Evolutionary conservation across 1,140 invertebrate genomes (phyloP), one percentile per base, ranked within the genome.

Genomic region (Drosophila subobscura): DNA sequence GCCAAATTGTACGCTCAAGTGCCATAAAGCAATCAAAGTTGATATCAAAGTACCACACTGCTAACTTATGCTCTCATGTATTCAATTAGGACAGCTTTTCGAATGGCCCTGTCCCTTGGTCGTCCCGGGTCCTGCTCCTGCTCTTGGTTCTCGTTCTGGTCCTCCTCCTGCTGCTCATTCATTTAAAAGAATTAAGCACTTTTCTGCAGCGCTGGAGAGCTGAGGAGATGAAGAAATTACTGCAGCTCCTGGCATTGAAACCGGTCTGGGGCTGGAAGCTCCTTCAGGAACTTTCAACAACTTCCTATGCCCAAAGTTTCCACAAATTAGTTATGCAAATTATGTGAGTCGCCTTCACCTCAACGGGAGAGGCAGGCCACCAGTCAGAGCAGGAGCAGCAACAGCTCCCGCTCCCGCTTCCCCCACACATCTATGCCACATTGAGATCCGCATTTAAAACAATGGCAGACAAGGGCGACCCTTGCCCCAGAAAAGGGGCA

Each of bases 301-400:
- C 81, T 85, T 85, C 81, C 81, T 85, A 85, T 85, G 81, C 81
- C 83, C 68, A 86, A 85, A 85, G 77, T 85, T 85, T 85, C 74
- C 83, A 81, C 81, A 85, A 85, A 85, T 85, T 85, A 85, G 81
- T 85, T 85, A 85, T 85, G 81, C 81, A 85, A 85, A 85, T 85
- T 85, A 85, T 85, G 81, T 85, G 83, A 85, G 83, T 85, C 83
- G 77, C 83, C 81, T 75, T 65, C 68, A 88, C 80, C 80, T 86
- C 77, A 71, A 68, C 64, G 42, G 59, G 40, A 51, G 20, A 23
- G n/a, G 45, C 57, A 59, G 25, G 52, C n/a, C 58, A 58, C 57
- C 72, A 74, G 55, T 71, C 67, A 61, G 54, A 54, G 44, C 57
- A 25, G 27, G 49, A 20, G 60, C 56, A 75, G 52, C 71, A 52